Conservation (phyloP, 2,888 invertebrate genomes). For the Drosophila neoperkinsi region DNA sequence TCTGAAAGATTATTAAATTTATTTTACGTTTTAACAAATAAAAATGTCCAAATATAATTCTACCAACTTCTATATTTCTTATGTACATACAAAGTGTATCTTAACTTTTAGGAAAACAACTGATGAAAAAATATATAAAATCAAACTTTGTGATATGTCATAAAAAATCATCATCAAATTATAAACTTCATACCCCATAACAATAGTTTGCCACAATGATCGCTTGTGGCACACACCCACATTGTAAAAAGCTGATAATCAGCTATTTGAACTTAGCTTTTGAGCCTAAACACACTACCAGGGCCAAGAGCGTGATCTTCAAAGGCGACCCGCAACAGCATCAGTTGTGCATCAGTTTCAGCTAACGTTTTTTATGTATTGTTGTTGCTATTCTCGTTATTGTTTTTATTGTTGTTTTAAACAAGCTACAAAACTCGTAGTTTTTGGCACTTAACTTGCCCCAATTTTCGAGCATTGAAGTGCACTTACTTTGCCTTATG, state of each 20-base stretch:
- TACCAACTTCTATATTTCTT: background rate
- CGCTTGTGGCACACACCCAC: conserved; percentile 45
- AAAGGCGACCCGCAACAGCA: conserved; percentile 57
- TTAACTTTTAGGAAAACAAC: background rate
- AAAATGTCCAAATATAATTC: background rate
- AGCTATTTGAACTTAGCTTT: conserved; percentile 43
- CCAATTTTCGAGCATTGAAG: conserved; percentile 76
- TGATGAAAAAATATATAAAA: background rate
- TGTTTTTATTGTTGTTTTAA: conserved; percentile 21
- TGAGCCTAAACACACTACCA: conserved; percentile 69
- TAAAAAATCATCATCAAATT: background rate
- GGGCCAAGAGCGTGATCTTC: conserved; percentile 71
- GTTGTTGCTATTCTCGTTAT: conserved; percentile 23
- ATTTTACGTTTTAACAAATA: background rate
- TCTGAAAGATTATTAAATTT: background rate
- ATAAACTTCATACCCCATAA: conserved; percentile 6
- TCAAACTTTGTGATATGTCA: conserved; percentile 11
- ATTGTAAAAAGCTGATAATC: conserved; percentile 37
- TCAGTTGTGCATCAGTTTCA: conserved; percentile 39
- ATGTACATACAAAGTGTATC: background rate
- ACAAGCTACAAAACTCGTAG: conserved; percentile 47
- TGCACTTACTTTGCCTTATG: conserved; percentile 66
- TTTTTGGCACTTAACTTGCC: conserved; percentile 74
- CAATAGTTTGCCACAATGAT: conserved; percentile 24
- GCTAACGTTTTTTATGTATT: conserved; percentile 22